phyloP scores from a whole-genome alignment of 2,888 invertebrate species.

The Platerodrilus igneus region DNA sequence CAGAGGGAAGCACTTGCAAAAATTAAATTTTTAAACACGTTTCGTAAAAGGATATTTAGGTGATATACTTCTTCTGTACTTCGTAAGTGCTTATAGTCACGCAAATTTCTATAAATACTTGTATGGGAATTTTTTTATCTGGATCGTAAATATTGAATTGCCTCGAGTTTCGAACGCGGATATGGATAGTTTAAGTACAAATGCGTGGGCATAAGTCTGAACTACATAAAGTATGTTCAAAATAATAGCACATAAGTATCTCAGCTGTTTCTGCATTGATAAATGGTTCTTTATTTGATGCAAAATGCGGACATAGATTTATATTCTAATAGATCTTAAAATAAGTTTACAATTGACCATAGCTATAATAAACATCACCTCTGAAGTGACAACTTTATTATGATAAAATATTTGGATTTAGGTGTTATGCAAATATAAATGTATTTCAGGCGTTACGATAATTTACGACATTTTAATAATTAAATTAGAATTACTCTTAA shows the following conservation, averaged over 20 bases:
- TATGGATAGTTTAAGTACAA: slow-evolving; percentile 33
- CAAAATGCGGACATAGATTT: slow-evolving; percentile 20
- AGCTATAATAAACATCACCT: too few species aligned
- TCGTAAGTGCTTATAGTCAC: slow-evolving; percentile 15
- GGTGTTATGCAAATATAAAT: too few species aligned
- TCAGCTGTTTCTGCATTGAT: slow-evolving; percentile 30
- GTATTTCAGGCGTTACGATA: too few species aligned
- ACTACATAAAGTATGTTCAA: slow-evolving; percentile 37
- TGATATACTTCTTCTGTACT: too few species aligned
- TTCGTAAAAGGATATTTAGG: too few species aligned
- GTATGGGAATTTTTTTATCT: slow-evolving; percentile 14
- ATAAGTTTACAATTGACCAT: too few species aligned
- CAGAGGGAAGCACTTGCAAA: too few species aligned
- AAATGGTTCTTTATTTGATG: slow-evolving; percentile 23
- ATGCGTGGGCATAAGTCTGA: slow-evolving; percentile 36
- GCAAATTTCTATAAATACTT: slow-evolving; percentile 20
- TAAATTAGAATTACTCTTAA: too few species aligned
- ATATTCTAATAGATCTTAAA: slow-evolving; percentile 19
- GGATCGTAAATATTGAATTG: slow-evolving; percentile 29
- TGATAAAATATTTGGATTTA: too few species aligned
- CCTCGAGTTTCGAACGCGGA: slow-evolving; percentile 19
- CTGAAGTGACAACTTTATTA: too few species aligned
- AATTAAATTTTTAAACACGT: too few species aligned
- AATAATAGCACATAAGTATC: slow-evolving; percentile 40
- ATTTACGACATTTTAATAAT: too few species aligned